These are phyloP conservation scores for Hydrocynus forskahlii DNA, from an alignment of 2,797 vertebrate species.

Conservation along the genomic window DNA sequence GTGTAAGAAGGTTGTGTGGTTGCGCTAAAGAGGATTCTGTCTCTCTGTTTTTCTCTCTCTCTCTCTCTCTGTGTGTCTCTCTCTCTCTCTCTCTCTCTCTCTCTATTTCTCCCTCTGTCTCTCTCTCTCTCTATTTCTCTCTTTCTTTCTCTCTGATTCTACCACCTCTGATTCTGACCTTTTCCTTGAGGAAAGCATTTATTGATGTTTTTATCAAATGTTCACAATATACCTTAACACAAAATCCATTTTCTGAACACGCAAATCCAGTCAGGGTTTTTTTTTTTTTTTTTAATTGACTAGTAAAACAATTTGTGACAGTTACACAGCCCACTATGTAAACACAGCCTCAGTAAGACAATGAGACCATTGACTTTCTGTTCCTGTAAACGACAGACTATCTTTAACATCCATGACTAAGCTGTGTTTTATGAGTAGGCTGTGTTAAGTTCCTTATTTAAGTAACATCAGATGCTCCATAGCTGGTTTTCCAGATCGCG, in stretches of 20 bases:
- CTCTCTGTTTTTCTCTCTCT: background rate
- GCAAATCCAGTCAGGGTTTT: background rate
- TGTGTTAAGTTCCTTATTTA: background rate
- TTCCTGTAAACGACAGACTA: constrained; percentile 1
- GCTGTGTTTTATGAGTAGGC: constrained; percentile 2
- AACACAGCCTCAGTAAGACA: background rate
- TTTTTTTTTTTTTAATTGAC: no score
- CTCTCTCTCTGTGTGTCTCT: background rate
- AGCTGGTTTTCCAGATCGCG: background rate
- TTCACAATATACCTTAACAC: background rate
- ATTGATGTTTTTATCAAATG: background rate
- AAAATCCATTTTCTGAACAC: background rate
- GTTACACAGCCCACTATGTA: background rate
- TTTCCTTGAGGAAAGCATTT: background rate
- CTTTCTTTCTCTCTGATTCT: background rate
- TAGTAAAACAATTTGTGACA: background rate
- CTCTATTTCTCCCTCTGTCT: background rate
- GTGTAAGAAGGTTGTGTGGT: background rate
- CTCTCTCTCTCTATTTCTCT: background rate
- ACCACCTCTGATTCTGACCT: no score
- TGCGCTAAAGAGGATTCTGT: no score
- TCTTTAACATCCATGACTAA: constrained; percentile 17
- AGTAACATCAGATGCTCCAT: background rate
- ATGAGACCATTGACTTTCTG: background rate
- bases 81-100: no score